Conservation (phyloP, 2,888 invertebrate species). For the Dolichopus griseipennis region DNA sequence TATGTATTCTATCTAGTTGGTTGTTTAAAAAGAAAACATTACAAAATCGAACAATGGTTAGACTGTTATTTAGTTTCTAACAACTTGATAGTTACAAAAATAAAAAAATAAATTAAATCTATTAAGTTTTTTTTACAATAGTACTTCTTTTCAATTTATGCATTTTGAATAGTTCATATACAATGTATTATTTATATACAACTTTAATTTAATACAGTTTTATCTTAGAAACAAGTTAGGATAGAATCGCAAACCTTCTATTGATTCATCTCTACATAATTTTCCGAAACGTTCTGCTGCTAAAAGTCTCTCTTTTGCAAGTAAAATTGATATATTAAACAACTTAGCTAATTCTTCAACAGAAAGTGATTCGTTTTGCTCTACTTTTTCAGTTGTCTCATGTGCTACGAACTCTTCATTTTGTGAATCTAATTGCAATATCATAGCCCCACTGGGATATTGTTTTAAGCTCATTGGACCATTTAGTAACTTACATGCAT, state of each 20-base stretch:
- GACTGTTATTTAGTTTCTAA: no score
- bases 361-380: slow-evolving; percentile 61
- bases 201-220: no score
- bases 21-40: no score
- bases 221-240: slow-evolving; percentile 68
- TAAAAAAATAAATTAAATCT: no score
- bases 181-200: no score
- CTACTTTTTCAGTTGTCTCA: slow-evolving; percentile 54
- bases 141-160: no score
- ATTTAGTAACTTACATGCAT: slow-evolving; percentile 66
- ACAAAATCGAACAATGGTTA: no score
- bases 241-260: slow-evolving; percentile 91
- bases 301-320: slow-evolving; percentile 82
- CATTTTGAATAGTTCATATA: no score
- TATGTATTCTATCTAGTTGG: no score
- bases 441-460: slow-evolving; percentile 94
- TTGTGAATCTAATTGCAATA: slow-evolving; percentile 73
- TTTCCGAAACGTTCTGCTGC: slow-evolving; percentile 78
- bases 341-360: slow-evolving; percentile 80
- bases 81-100: no score
- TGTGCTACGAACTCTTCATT: slow-evolving; percentile 62
- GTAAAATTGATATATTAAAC: slow-evolving; percentile 73
- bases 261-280: slow-evolving; percentile 89
- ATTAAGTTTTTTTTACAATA: no score
- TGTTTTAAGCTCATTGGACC: slow-evolving; percentile 68